Evolutionary conservation across 2,888 invertebrate species (phyloP).

Genomic region (Drosophila monieri): DNA sequence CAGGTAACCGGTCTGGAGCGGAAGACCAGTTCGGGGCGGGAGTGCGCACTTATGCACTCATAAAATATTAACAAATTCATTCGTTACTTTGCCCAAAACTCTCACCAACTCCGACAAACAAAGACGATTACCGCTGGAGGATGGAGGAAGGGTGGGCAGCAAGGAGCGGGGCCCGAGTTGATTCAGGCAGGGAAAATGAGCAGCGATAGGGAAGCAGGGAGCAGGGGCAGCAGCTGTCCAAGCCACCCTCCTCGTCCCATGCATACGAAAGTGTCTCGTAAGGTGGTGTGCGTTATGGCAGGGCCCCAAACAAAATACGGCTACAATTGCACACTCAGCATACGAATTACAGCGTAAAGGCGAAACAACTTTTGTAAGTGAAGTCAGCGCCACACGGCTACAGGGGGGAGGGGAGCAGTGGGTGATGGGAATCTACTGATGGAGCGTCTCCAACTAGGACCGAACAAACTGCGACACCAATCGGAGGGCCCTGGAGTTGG

Average conservation of each 20-base stretch:
- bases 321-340: constrained; percentile 77
- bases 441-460: constrained; percentile 31
- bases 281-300: constrained; percentile 46
- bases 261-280: constrained; percentile 74
- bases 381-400: constrained; percentile 46
- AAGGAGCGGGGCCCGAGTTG: not conserved
- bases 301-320: constrained; percentile 64
- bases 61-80: constrained; percentile 83
- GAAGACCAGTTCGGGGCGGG: constrained; percentile 38
- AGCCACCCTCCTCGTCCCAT: constrained; percentile 45
- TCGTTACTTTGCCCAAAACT: constrained; percentile 78
- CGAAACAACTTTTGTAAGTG: constrained; percentile 65
- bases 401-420: constrained; percentile 22
- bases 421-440: constrained; percentile 2
- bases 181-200: no score
- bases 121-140: constrained; percentile 69
- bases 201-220: not conserved
- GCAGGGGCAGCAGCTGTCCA: constrained; percentile 58
- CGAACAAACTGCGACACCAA: constrained; percentile 71
- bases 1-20: constrained; percentile 26
- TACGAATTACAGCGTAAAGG: constrained; percentile 78
- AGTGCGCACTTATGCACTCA: constrained; percentile 81
- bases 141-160: not conserved
- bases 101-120: constrained; percentile 70
- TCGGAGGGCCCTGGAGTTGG: constrained; percentile 55